Conservation (phyloP, 53 echinoderm and acorn worm genomes). For the Apostichopus leukothele region DNA sequence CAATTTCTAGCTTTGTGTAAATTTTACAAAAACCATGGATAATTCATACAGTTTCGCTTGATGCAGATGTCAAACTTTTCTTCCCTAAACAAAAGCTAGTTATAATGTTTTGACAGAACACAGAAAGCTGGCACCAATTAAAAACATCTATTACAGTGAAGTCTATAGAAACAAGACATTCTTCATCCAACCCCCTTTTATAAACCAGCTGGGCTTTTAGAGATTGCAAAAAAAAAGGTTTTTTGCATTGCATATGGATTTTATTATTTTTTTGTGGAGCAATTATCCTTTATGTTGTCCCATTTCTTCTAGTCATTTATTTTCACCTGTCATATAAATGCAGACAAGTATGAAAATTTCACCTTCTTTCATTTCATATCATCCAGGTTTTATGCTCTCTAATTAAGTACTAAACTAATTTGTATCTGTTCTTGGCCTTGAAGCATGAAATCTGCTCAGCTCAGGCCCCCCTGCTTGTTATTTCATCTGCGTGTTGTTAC, state of each 20-base stretch:
- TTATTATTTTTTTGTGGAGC: background rate
- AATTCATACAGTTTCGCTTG: too few relatives aligned
- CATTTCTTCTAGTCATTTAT: conserved; percentile 7
- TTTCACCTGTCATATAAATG: conserved; percentile 27
- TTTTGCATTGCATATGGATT: background rate
- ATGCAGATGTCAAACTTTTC: too few relatives aligned
- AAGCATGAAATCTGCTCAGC: conserved; percentile 29
- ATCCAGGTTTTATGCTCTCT: conserved; percentile 2
- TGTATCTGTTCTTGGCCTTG: conserved; percentile 41
- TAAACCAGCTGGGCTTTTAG: background rate
- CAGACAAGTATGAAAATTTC: conserved; percentile 39
- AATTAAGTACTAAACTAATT: conserved; percentile 37
- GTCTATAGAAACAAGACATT: too few relatives aligned
- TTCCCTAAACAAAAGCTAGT: too few relatives aligned
- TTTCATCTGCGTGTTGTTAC: conserved; percentile 42
- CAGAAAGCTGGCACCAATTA: too few relatives aligned
- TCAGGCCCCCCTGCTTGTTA: conserved; percentile 31
- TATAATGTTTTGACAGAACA: too few relatives aligned
- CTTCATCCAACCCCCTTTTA: too few relatives aligned
- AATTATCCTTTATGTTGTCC: conserved; percentile 19
- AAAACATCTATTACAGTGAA: too few relatives aligned
- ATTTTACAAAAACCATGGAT: too few relatives aligned
- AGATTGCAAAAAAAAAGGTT: background rate
- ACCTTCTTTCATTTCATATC: conserved; percentile 39
- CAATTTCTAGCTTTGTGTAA: too few relatives aligned